These are phyloP conservation scores for Ichneumoninae sp. DNA, from an alignment of 2,888 invertebrate genomes.

Conservation along the genomic window DNA sequence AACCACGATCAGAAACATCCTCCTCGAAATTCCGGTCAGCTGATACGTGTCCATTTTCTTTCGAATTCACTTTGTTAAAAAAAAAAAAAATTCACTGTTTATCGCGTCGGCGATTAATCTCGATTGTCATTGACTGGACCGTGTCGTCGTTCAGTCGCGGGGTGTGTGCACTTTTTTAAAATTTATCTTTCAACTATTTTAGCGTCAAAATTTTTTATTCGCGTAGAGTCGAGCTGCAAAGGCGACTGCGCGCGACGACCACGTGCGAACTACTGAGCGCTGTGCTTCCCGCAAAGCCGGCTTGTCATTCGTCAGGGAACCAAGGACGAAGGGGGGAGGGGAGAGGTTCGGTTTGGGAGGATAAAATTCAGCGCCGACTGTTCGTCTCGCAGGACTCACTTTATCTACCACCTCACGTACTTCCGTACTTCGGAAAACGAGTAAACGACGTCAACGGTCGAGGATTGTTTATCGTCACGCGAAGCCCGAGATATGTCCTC, in stretches of 20 bases:
- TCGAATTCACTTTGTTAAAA: constrained; percentile 22
- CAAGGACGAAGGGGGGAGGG: constrained; percentile 1
- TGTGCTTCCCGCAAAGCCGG: constrained; percentile 32
- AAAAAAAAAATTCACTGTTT: not conserved
- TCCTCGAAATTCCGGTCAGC: constrained; percentile 44
- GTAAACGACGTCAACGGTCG: not conserved
- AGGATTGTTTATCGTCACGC: not conserved
- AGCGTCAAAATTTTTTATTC: constrained; percentile 27
- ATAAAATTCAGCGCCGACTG: not conserved
- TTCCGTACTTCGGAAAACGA: not conserved
- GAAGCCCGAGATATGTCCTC: not conserved
- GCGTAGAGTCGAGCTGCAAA: not conserved
- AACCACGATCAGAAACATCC: constrained; percentile 55
- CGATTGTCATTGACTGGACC: not conserved
- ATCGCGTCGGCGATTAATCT: not conserved
- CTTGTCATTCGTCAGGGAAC: constrained; percentile 29
- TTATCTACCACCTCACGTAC: constrained; percentile 14
- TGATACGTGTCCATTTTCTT: constrained; percentile 54
- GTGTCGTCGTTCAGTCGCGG: not conserved
- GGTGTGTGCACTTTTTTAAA: constrained; percentile 13
- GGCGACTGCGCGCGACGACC: constrained; percentile 45
- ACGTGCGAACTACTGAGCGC: constrained; percentile 60
- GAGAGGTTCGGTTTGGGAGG: not conserved
- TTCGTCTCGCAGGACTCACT: not conserved
- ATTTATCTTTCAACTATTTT: not conserved